Base-by-base conservation (phyloP, 2,797 vertebrate genomes). In the Xenops minutus region DNA sequence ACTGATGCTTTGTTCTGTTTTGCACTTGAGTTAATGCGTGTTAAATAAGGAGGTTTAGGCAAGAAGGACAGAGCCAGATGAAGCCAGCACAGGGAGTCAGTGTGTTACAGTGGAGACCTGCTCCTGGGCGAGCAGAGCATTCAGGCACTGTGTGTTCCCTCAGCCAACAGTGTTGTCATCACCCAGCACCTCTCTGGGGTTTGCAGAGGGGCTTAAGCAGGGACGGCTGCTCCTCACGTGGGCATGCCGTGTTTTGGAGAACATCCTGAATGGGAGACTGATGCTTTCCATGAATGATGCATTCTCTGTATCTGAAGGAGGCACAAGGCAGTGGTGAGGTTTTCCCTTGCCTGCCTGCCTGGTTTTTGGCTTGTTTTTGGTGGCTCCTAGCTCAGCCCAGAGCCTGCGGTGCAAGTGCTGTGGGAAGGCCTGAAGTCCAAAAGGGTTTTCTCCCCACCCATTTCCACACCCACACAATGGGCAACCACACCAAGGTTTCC, bases 401-500 rank as follows among this genome's bases (percentile, higher is more conserved):
- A 69, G 49, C 55, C 59, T 92, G 78, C 3, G 30, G 68, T 84
- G 58, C 51, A 56, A 91, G 51, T 0, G 1, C 24, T 80, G 26
- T 86, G 80, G 72, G 64, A 85, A 87, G 58, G 51, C 22, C 54
- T 1, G 9, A 56, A 91, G 41, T 32, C 74, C 6, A 10, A 44
- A 48, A 79, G 27, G 22, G 5, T 15, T 37, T 55, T 32, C 41
- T 51, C 37, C 24, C 56, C 18, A 24, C 56, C 61, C 41, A 0
- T 92, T 62, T 49, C 74, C 78, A 81, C 55, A 85, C 86, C 86
- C 86, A 78, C 73, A 10, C 16, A 43, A 59, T 69, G 94, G 76
- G 80, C 87, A 89, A 83, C 83, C 83, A 69, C 80, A 75, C 80
- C 30, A 75, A 66, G 62, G 63, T 93, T 97, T 95, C 92, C 85